A percentile compares a stretch with the other conserved stretches of the same genome.
Conservation (phyloP, 30 jellyfish, hydroid and myxozoan species). For the Mastigias papua region DNA sequence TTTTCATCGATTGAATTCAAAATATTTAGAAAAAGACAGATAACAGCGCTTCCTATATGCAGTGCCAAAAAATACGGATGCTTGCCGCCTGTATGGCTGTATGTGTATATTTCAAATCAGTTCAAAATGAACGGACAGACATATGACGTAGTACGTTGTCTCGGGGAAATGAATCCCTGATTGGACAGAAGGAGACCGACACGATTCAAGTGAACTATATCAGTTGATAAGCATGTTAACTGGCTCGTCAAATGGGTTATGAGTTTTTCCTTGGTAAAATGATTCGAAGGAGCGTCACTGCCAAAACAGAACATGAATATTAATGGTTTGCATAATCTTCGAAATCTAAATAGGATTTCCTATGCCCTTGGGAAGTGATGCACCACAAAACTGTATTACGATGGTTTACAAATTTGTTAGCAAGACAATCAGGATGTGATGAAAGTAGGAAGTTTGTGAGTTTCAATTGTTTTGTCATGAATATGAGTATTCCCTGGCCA, state of each 20-base stretch:
- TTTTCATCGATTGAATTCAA: too few species aligned
- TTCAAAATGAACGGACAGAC: neutral
- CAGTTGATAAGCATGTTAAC: neutral
- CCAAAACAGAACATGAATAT: neutral
- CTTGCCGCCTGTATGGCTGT: neutral
- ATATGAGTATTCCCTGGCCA: neutral
- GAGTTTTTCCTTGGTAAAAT: neutral
- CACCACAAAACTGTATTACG: conserved; percentile 5
- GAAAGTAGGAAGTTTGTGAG: neutral
- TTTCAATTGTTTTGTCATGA: neutral
- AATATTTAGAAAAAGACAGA: too few species aligned
- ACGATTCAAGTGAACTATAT: neutral
- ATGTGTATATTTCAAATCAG: neutral
- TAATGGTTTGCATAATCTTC: neutral
- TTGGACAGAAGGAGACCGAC: neutral
- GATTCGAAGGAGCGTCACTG: neutral
- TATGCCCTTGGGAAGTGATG: conserved; percentile 13
- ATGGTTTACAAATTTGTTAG: neutral
- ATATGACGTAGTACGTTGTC: neutral
- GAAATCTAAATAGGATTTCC: conserved; percentile 7
- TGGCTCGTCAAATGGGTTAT: neutral
- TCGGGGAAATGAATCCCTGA: neutral
- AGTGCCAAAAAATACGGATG: neutral
- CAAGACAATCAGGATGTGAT: neutral
- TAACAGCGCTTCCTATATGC: neutral